phyloP scores from a whole-genome alignment of 2,113 vertebrate genomes.

The Lamprotornis superbus region DNA sequence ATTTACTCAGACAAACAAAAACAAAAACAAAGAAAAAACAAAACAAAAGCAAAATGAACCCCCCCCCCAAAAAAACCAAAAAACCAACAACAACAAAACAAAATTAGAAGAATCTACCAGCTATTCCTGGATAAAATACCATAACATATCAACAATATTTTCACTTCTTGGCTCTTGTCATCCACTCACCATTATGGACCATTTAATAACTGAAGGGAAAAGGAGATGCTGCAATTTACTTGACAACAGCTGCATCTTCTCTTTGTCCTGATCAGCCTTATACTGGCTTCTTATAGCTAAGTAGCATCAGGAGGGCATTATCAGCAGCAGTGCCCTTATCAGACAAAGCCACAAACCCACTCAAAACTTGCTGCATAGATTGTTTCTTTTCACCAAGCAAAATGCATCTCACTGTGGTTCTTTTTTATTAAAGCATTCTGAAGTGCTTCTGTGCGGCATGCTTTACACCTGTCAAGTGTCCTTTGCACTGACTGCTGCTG shows the following conservation, averaged over 20 bases:
- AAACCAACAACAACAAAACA: neutral
- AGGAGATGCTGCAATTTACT: neutral
- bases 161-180: neutral
- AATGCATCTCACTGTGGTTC: neutral
- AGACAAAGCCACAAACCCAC: neutral
- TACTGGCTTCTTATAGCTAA: neutral
- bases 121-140: neutral
- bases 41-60: neutral
- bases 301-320: neutral
- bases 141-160: neutral
- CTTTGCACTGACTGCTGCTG: slow-evolving; percentile 10
- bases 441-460: neutral
- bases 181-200: neutral
- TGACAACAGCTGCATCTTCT: neutral
- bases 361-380: neutral
- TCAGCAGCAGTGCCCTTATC: neutral
- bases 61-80: neutral
- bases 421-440: neutral
- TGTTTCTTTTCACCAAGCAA: neutral
- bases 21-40: no score
- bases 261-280: neutral
- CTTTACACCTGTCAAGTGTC: slow-evolving; percentile 18
- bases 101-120: neutral
- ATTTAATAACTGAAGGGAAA: neutral
- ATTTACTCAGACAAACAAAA: neutral